These are phyloP conservation scores for Megamerina dolium DNA, from an alignment of 2,888 invertebrate genomes.

Conservation along the genomic window DNA sequence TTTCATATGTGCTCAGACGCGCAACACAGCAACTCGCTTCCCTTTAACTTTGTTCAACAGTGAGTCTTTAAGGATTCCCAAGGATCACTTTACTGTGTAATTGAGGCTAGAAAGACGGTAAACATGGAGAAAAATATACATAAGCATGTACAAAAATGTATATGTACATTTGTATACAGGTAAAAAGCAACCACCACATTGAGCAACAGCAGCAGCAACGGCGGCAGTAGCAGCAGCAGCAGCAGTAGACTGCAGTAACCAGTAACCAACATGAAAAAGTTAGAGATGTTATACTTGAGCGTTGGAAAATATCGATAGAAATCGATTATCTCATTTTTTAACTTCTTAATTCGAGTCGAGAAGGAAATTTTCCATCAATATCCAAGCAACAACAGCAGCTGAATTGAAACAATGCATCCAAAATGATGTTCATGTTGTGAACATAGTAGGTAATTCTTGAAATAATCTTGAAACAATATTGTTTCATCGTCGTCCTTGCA, in stretches of 20 bases:
- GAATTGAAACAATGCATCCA: no score
- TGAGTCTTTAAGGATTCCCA: background rate
- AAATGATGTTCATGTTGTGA: no score
- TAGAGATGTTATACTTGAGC: background rate
- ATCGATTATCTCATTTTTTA: background rate
- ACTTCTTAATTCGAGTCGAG: no score
- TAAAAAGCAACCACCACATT: constrained; percentile 11
- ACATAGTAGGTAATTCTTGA: no score
- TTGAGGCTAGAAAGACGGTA: constrained; percentile 13
- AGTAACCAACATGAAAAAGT: background rate
- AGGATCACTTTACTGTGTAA: constrained; percentile 20
- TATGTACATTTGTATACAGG: constrained; percentile 9
- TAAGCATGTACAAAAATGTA: background rate
- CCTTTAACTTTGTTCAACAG: background rate
- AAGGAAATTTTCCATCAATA: no score
- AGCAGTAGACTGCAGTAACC: background rate
- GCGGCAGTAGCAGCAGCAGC: background rate
- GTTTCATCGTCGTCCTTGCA: no score
- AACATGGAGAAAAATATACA: background rate
- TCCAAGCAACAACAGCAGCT: no score
- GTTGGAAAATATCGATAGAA: background rate
- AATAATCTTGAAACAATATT: no score
- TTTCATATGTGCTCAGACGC: constrained; percentile 14
- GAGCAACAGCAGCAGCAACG: background rate
- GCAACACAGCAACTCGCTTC: constrained; percentile 3